Base-by-base conservation (phyloP, 2,888 invertebrate genomes). In the Drosophila setosimentum region DNA sequence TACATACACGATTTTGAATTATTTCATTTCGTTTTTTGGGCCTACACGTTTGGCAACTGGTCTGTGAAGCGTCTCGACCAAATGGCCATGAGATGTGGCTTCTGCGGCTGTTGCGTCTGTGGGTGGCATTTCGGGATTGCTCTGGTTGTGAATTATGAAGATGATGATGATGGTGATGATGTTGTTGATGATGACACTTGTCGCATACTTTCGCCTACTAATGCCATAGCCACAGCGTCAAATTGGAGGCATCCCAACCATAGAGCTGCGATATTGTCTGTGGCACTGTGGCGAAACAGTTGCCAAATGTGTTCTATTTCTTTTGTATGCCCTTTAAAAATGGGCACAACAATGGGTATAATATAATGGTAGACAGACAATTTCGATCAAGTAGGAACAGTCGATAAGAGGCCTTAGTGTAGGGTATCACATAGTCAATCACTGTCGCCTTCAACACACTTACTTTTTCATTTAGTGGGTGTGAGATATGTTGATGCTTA, bases 401-500 rank as follows among this genome's bases (percentile, higher is more conserved):
- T 24, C 16, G 21, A 45, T 45, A 21, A 45, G 45, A 24, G 7
- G 7, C 7, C 18, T 21, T 5, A 24, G 33, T 18, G 29, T 32
- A 66, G 68, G 45, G 53, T 68, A 55, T 68, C 24, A 24, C 1
- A 29, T 24, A 24, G 68, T 68, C 33, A 16, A 21, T 16, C 18
- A n/a, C 5, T 10, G 6, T n/a, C 8, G 4, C 37, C 18, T 21
- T 13, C 18, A 30, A 37, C 37, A 27, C 37, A n/a, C 21, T 33
- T 18, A 32, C 27, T 62, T 45, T 33, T 72, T 78, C 48, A 69
- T 78, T 82, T 80, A 70, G 83, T 80, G 89, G 76, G 73, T 83
- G 82, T 84, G 77, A 84, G 82, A 89, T 87, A 87, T 71, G 68
- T 76, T 83, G 51, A 51, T 71, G 79, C 81, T 89, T 89, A 81